Evolutionary conservation across 2,113 vertebrate genomes (phyloP).

Genomic region (Trochalopteron elliotii): DNA sequence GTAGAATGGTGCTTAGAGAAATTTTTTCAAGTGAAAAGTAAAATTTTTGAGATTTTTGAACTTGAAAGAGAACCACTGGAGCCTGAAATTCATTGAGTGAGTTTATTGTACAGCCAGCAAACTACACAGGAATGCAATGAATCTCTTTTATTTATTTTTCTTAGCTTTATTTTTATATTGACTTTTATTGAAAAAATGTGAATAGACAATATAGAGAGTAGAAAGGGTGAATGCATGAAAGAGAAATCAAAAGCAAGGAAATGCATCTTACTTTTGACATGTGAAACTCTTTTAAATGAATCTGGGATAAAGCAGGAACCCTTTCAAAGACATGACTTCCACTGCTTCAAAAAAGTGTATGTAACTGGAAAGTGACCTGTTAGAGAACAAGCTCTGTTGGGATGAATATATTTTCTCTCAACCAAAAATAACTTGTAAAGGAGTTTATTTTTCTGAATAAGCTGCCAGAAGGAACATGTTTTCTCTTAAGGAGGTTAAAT

Average conservation of each 20-base stretch:
- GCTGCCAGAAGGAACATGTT: constrained; percentile 23
- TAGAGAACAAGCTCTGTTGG: constrained; percentile 19
- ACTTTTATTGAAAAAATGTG: constrained; percentile 18
- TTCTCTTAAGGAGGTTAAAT: constrained; percentile 50
- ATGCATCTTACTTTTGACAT: background rate
- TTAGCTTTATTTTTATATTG: constrained; percentile 15
- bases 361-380: constrained; percentile 50
- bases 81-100: background rate
- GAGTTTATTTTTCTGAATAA: constrained; percentile 39
- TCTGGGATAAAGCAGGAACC: constrained; percentile 15
- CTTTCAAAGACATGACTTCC: constrained; percentile 38
- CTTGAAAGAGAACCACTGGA: background rate
- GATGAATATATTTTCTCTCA: constrained; percentile 48
- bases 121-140: background rate
- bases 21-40: background rate
- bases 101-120: background rate
- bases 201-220: constrained; percentile 8
- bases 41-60: background rate
- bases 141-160: background rate
- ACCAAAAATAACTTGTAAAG: constrained; percentile 16
- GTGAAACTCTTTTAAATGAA: constrained; percentile 28
- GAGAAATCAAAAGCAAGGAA: constrained; percentile 33
- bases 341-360: constrained; percentile 27
- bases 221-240: constrained; percentile 27
- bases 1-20: background rate